Conservation (phyloP, 2,888 invertebrate genomes). For the Cosmopolites sordidus region DNA sequence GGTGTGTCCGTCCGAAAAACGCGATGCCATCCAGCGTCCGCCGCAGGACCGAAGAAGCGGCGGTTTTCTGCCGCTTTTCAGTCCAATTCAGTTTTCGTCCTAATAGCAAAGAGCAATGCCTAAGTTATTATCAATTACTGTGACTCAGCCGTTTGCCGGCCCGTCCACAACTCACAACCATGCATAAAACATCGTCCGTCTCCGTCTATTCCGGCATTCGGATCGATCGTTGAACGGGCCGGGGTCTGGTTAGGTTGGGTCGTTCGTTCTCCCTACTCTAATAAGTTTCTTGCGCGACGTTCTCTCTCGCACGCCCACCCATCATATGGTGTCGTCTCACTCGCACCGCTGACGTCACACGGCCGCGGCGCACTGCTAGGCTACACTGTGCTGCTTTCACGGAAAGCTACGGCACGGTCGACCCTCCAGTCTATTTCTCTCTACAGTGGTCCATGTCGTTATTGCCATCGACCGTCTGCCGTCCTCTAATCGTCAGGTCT, state of each 20-base stretch:
- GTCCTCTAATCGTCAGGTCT: slow-evolving; percentile 20
- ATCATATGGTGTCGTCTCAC: slow-evolving; percentile 34
- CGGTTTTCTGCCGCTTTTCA: slow-evolving; percentile 32
- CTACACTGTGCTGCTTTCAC: slow-evolving; percentile 51
- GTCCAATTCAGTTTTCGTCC: slow-evolving; percentile 35
- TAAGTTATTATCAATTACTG: slow-evolving; percentile 52
- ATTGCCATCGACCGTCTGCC: slow-evolving; percentile 24
- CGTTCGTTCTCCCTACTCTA: slow-evolving; percentile 46
- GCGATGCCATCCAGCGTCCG: too few species aligned
- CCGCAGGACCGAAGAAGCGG: slow-evolving; percentile 6
- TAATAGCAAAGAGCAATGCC: slow-evolving; percentile 44
- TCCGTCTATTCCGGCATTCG: slow-evolving; percentile 51
- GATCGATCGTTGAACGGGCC: slow-evolving; percentile 45
- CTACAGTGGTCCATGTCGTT: slow-evolving; percentile 42
- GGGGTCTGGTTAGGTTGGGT: slow-evolving; percentile 49
- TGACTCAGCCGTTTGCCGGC: slow-evolving; percentile 50
- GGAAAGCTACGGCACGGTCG: slow-evolving; percentile 49
- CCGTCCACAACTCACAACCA: slow-evolving; percentile 46
- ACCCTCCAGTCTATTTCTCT: slow-evolving; percentile 51
- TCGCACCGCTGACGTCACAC: slow-evolving; percentile 47
- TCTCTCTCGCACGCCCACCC: slow-evolving; percentile 33
- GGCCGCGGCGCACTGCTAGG: slow-evolving; percentile 47
- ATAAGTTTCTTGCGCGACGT: slow-evolving; percentile 43
- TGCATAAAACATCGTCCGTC: slow-evolving; percentile 49
- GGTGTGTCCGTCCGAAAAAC: too few species aligned